Base-by-base conservation (phyloP, 2,113 vertebrate genomes). In the Labeo rohita region DNA sequence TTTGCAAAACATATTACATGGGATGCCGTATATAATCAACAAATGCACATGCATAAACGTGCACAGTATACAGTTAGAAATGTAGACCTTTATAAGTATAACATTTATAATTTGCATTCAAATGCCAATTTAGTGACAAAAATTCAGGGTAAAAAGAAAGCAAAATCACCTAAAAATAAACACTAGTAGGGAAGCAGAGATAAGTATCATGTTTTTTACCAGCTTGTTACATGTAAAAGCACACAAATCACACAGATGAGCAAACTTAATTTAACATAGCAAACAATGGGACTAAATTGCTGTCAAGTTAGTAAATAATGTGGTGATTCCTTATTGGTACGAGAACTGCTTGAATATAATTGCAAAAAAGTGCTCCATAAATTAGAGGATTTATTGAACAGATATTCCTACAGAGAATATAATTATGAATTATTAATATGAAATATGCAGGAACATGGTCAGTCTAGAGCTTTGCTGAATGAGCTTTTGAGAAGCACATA, bases 391-490 rank as follows among this genome's bases (percentile, higher is more conserved):
- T 50, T 50, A 76, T 13, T 49, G n/a, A 75, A 10, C 21, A 15
- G 2, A 12, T 0, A 49, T 75, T 28, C 47, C n/a, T 77, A n/a
- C 49, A 52, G 6, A 52, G 23, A 2, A 52, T 15, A 77, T 54
- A 13, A 10, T 50, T 77, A 34, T 49, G 10, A 49, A 23, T 23
- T 23, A n/a, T 36, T 18, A 8, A 50, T 10, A 34, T 54, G 1
- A 54, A 77, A 76, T 15, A 13, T 15, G 23, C 50, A 54, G 12
- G 23, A 18, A 52, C 7, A 28, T 54, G 74, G 23, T 16, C 47
- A 77, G 74, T 77, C n/a, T 49, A 73, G n/a, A 63, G 73, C 76
- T 85, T 75, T 73, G 76, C 66, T 84, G 65, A 80, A 68, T 77
- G 87, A 70, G 68, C 68, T 72, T 72, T 77, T 43, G 50, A 85